Percentiles rank a stretch among this genome's conserved stretches.
Conservation (phyloP, 2,113 vertebrate species). For the Myxocyprinus asiaticus region DNA sequence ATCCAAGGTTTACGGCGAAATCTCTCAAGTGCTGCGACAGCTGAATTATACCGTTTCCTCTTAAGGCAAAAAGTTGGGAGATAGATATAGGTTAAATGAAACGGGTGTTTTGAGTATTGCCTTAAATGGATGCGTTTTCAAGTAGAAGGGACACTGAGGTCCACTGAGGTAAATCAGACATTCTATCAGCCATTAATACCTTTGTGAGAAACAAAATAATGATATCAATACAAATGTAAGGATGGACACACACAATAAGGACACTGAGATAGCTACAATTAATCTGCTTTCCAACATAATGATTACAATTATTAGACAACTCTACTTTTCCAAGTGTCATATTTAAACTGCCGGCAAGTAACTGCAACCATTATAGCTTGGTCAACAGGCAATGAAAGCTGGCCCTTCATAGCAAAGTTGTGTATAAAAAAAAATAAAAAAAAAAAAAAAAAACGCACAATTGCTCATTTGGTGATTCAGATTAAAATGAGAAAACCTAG, state of each 20-base stretch:
- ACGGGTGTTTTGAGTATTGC: slow-evolving; percentile 53
- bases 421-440: neutral
- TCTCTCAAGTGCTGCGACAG: slow-evolving; percentile 48
- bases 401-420: slow-evolving; percentile 1
- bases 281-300: slow-evolving; percentile 32
- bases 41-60: slow-evolving; percentile 42
- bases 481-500: neutral
- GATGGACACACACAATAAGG: slow-evolving; percentile 36
- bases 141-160: slow-evolving; percentile 55
- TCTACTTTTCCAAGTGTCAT: neutral
- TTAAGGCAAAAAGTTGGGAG: slow-evolving; percentile 53
- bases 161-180: slow-evolving; percentile 58
- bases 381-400: slow-evolving; percentile 12
- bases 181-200: slow-evolving; percentile 51
- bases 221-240: slow-evolving; percentile 26
- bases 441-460: too few relatives aligned
- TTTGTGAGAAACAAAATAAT: slow-evolving; percentile 29
- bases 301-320: slow-evolving; percentile 23
- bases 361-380: slow-evolving; percentile 8
- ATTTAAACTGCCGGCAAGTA: neutral
- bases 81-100: slow-evolving; percentile 44
- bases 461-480: neutral
- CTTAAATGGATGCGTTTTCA: slow-evolving; percentile 51
- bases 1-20: slow-evolving; percentile 22
- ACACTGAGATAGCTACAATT: slow-evolving; percentile 49